Percentiles rank a stretch among this genome's conserved stretches.
phyloP scores from a whole-genome alignment of 1,140 invertebrate genomes.

The Pectinophora gossypiella region DNA sequence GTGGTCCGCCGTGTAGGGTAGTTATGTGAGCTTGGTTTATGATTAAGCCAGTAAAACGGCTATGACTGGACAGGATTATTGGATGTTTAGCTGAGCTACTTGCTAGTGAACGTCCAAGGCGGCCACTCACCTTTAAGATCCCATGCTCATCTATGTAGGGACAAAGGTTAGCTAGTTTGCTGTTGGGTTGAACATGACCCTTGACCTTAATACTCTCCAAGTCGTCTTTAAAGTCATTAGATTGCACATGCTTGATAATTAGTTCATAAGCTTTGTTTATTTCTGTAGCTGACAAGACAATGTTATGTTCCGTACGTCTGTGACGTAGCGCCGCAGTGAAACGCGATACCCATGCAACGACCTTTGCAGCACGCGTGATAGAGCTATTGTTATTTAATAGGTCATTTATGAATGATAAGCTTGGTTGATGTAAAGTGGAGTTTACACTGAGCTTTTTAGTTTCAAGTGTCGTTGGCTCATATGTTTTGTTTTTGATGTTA shows the following conservation, averaged over 20 bases:
- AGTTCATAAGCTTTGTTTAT: slow-evolving; percentile 9
- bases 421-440: slow-evolving; percentile 6
- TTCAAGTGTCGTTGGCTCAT: not conserved
- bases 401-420: slow-evolving; percentile 4
- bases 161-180: slow-evolving; percentile 21
- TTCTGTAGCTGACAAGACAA: slow-evolving; percentile 10
- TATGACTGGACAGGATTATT: slow-evolving; percentile 11
- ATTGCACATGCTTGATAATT: slow-evolving; percentile 19
- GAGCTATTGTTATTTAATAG: slow-evolving; percentile 13
- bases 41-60: slow-evolving; percentile 10
- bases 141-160: slow-evolving; percentile 47
- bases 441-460: slow-evolving; percentile 5
- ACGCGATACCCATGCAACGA: slow-evolving; percentile 15
- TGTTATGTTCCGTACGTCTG: slow-evolving; percentile 6
- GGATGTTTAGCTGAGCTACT: slow-evolving; percentile 10
- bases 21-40: slow-evolving; percentile 16
- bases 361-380: slow-evolving; percentile 4
- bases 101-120: slow-evolving; percentile 29
- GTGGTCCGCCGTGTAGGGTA: slow-evolving; percentile 16
- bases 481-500: not conserved
- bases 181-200: slow-evolving; percentile 10
- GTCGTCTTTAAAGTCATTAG: slow-evolving; percentile 7
- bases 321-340: slow-evolving; percentile 2
- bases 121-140: slow-evolving; percentile 46
- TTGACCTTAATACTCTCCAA: not conserved